A percentile compares a stretch with the other conserved stretches of the same genome.
Evolutionary conservation across 2,113 vertebrate genomes (phyloP).

Genomic region (Pholis gunnellus): DNA sequence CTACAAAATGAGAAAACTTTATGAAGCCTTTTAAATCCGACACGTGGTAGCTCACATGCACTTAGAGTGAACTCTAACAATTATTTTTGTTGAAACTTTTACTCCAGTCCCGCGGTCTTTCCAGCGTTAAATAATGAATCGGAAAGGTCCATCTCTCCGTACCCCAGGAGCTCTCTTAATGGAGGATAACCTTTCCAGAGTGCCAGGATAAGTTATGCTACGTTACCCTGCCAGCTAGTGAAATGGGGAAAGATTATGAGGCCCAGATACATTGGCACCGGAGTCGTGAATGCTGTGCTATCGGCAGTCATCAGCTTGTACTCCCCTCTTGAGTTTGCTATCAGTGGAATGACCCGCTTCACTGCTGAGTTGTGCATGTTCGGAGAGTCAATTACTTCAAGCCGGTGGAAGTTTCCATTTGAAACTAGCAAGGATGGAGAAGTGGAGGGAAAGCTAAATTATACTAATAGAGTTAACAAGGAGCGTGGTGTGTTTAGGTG

Average conservation of each 20-base stretch:
- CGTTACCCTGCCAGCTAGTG: constrained; percentile 41
- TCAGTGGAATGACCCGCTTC: constrained; percentile 45
- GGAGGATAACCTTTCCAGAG: constrained; percentile 44
- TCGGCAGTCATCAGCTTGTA: constrained; percentile 53
- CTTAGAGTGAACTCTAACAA: neutral
- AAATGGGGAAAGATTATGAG: constrained; percentile 51
- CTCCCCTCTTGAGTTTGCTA: constrained; percentile 43
- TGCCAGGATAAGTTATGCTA: constrained; percentile 52
- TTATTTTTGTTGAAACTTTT: constrained; percentile 27
- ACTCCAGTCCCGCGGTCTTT: constrained; percentile 20
- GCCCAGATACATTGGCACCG: constrained; percentile 52
- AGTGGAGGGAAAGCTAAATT: constrained; percentile 9
- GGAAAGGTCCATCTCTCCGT: neutral
- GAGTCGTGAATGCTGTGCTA: constrained; percentile 34
- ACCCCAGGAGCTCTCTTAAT: constrained; percentile 40
- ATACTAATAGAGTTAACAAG: constrained; percentile 7
- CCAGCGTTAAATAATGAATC: constrained; percentile 43
- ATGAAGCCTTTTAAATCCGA: constrained; percentile 12
- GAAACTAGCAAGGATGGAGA: constrained; percentile 29
- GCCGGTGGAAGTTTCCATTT: constrained; percentile 60
- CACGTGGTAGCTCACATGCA: neutral
- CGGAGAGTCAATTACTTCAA: constrained; percentile 50
- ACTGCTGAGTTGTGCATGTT: constrained; percentile 23
- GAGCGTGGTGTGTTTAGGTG: constrained; percentile 24
- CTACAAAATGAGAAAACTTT: constrained; percentile 12